Percentiles rank a stretch among this genome's conserved stretches.
Conservation (phyloP, 2,797 vertebrate species). For the Halcyon leucocephala region DNA sequence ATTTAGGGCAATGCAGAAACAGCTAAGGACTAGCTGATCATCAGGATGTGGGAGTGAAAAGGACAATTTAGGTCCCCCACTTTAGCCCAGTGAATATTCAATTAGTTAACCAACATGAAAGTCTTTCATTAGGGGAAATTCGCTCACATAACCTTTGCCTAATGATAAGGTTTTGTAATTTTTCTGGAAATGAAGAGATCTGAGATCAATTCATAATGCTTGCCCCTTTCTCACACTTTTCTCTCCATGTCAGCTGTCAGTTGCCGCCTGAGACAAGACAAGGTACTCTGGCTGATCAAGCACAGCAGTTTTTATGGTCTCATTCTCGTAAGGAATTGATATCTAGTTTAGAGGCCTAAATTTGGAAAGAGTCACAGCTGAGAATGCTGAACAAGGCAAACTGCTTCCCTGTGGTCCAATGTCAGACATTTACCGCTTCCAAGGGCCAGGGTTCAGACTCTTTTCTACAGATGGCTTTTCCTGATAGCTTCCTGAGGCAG, state of each 20-base stretch:
- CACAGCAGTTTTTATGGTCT: neutral
- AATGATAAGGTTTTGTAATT: neutral
- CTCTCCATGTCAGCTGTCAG: neutral
- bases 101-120: neutral
- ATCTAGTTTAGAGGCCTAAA: slow-evolving; percentile 7
- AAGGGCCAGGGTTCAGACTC: neutral
- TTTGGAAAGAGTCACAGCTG: slow-evolving; percentile 48
- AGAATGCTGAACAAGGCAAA: neutral
- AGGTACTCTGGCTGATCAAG: neutral
- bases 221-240: neutral
- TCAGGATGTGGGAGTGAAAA: neutral
- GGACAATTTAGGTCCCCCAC: neutral
- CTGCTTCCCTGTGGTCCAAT: neutral
- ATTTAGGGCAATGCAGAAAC: neutral
- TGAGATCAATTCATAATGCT: neutral
- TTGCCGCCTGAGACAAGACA: neutral
- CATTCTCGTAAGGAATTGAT: neutral
- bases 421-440: fast-evolving
- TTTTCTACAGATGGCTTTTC: neutral
- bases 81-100: neutral
- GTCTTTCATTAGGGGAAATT: neutral
- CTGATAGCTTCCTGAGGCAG: neutral
- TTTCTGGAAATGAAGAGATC: neutral
- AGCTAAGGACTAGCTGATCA: neutral
- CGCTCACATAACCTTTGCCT: neutral